Evolutionary conservation across 1,140 invertebrate species (phyloP).

Genomic region (Zaprionus kolodkinae): DNA sequence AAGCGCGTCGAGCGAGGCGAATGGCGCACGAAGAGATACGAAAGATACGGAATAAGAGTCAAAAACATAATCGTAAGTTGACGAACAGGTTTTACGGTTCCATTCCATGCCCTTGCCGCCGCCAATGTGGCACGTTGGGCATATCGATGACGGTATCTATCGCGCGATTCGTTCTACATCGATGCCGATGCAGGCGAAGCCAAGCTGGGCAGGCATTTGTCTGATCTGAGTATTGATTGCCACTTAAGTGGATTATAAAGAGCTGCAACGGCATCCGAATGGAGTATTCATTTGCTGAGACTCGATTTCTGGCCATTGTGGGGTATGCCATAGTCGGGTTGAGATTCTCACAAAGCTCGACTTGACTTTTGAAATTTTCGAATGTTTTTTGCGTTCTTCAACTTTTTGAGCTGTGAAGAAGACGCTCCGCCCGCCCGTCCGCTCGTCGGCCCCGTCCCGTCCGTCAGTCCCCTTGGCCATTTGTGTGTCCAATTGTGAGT

Average conservation of each 20-base stretch:
- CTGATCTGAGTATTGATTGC: not conserved
- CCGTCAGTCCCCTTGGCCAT: not conserved
- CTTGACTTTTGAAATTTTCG: conserved; percentile 62
- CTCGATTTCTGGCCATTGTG: not conserved
- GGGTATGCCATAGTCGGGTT: conserved; percentile 28
- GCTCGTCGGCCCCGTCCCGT: not conserved
- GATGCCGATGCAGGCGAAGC: not conserved
- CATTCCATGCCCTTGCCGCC: conserved; percentile 35
- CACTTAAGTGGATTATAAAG: not conserved
- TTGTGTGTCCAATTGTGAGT: conserved; percentile 34
- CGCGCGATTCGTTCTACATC: not conserved
- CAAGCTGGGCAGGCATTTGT: not conserved
- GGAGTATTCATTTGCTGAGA: not conserved
- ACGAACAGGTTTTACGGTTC: conserved; percentile 76
- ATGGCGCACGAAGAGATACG: conserved; percentile 46
- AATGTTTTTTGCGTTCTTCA: conserved; percentile 60
- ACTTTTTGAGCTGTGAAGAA: conserved; percentile 55
- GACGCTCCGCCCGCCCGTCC: conserved; percentile 41
- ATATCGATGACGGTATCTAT: conserved; percentile 2
- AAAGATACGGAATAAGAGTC: conserved; percentile 50
- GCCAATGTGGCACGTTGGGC: conserved; percentile 8
- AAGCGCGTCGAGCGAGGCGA: conserved; percentile 50
- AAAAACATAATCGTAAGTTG: conserved; percentile 68
- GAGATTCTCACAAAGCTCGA: not conserved
- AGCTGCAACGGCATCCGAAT: not conserved